phyloP scores from a whole-genome alignment of 2,797 vertebrate genomes.

The Neosilurus hyrtlii region DNA sequence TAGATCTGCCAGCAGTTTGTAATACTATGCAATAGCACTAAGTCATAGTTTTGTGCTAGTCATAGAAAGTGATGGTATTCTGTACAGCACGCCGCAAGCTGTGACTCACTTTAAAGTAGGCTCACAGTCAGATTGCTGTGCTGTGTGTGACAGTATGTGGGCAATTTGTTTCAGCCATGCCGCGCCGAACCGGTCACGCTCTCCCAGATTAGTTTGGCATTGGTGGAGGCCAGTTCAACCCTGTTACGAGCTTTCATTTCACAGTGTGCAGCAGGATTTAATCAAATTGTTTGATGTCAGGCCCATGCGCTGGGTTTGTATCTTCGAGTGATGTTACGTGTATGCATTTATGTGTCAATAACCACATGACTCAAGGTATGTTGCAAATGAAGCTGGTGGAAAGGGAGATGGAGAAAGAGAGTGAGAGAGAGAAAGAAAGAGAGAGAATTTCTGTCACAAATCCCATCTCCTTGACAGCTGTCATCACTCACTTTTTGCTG shows the following conservation, averaged over 20 bases:
- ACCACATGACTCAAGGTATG: conserved; percentile 61
- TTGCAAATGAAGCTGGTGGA: conserved; percentile 68
- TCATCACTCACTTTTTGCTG: conserved; percentile 71
- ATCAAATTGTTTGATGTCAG: conserved; percentile 47
- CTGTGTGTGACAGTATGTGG: conserved; percentile 35
- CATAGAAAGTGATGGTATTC: conserved; percentile 24
- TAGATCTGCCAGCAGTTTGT: conserved; percentile 16
- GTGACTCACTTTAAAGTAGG: conserved; percentile 29
- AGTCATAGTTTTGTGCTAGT: conserved; percentile 19
- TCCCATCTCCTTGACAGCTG: conserved; percentile 73
- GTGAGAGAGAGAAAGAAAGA: conserved; percentile 60
- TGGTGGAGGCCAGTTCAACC: conserved; percentile 37
- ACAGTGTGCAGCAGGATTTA: conserved; percentile 41
- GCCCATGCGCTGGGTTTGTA: conserved; percentile 31
- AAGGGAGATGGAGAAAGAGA: conserved; percentile 58
- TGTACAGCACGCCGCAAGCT: conserved; percentile 30
- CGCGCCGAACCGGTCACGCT: conserved; percentile 12
- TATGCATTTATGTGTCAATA: conserved; percentile 60
- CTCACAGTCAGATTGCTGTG: conserved; percentile 28
- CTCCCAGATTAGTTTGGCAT: conserved; percentile 40
- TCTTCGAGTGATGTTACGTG: conserved; percentile 44
- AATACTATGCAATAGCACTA: conserved; percentile 17
- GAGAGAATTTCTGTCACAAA: conserved; percentile 67
- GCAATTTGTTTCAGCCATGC: conserved; percentile 40
- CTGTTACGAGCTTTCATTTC: conserved; percentile 43